Percentiles rank a stretch among this genome's conserved stretches.
phyloP scores from a whole-genome alignment of 1,140 invertebrate species.

The Uloborus diversus region DNA sequence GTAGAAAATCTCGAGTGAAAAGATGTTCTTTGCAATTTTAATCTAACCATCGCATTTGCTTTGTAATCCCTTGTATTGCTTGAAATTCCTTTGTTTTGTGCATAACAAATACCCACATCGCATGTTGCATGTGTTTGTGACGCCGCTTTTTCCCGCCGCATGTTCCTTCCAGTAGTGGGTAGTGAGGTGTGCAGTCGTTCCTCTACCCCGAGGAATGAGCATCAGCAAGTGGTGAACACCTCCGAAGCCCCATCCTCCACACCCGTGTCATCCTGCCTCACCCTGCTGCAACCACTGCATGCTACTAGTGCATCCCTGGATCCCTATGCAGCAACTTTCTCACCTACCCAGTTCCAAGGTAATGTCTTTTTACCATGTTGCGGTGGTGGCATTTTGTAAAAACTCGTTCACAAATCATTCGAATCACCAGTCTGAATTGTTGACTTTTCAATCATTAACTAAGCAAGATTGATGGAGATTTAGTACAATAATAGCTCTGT shows the following conservation, averaged over 20 bases:
- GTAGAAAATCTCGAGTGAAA: no score
- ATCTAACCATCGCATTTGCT: not conserved
- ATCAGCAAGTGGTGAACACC: constrained; percentile 16
- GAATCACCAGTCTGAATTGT: no score
- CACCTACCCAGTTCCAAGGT: constrained; percentile 59
- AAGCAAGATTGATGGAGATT: no score
- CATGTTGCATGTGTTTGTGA: constrained; percentile 29
- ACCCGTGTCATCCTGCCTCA: constrained; percentile 60
- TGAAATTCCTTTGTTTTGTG: not conserved
- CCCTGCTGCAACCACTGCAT: constrained; percentile 69
- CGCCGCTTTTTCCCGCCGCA: constrained; percentile 17
- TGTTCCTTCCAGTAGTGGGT: constrained; percentile 33
- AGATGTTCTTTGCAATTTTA: no score
- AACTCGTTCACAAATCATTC: no score
- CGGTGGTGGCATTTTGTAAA: no score
- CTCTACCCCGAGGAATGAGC: constrained; percentile 40
- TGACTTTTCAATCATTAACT: no score
- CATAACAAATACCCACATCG: no score
- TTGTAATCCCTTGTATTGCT: not conserved
- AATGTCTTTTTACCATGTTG: constrained; percentile 33
- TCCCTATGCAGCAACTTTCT: constrained; percentile 52
- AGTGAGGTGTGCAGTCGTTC: constrained; percentile 49
- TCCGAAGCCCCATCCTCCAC: constrained; percentile 9
- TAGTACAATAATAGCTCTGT: no score
- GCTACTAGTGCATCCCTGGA: constrained; percentile 39